Percentiles rank a stretch among this genome's conserved stretches.
phyloP scores from a whole-genome alignment of 2,113 vertebrate genomes.

The Talpa occidentalis region DNA sequence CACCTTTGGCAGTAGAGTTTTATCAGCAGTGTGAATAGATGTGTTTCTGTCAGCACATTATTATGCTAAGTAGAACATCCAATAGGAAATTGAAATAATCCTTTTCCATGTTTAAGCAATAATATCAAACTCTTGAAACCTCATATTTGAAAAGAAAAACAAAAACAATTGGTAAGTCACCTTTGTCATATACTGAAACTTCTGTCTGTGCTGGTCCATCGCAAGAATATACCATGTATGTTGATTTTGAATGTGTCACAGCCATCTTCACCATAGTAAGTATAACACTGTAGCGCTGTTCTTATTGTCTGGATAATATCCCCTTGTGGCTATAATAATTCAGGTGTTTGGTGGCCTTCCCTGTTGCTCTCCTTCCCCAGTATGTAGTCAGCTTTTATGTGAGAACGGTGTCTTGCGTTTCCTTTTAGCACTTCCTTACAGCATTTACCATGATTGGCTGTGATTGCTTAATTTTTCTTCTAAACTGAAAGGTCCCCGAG shows the following conservation, averaged over 20 bases:
- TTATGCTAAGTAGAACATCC: neutral
- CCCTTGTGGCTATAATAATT: neutral
- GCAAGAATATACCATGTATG: neutral
- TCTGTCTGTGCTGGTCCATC: neutral
- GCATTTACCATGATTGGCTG: neutral
- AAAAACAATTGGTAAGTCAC: neutral
- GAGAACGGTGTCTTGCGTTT: neutral
- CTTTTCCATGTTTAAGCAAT: neutral
- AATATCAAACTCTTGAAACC: neutral
- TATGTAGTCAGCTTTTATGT: neutral
- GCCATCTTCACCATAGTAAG: neutral
- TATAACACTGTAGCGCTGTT: neutral
- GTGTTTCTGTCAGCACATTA: rapidly evolving
- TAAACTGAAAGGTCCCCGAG: neutral
- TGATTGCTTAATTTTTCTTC: neutral
- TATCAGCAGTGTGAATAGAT: constrained; percentile 9
- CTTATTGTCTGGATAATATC: neutral
- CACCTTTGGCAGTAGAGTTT: neutral
- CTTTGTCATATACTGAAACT: neutral
- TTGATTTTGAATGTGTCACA: neutral
- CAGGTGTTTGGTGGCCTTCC: neutral
- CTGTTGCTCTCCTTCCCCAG: no score
- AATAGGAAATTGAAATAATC: neutral
- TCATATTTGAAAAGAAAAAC: constrained; percentile 4
- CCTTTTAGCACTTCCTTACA: neutral